These are phyloP conservation scores for Asteroscopus sphinx DNA, from an alignment of 2,888 invertebrate species.

Conservation along the genomic window DNA sequence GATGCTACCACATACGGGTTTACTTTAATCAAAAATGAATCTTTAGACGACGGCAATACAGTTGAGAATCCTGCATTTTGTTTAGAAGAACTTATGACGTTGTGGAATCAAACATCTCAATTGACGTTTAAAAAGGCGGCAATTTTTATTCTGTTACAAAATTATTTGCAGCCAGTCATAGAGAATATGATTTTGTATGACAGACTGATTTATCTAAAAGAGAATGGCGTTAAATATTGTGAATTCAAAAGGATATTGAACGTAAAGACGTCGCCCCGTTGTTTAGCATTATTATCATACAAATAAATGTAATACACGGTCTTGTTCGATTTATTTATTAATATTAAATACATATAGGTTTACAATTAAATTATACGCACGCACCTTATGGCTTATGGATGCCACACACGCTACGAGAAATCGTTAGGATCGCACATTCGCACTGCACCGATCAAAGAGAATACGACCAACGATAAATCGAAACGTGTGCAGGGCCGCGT, in stretches of 20 bases:
- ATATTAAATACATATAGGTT: too few relatives aligned
- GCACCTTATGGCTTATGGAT: too few relatives aligned
- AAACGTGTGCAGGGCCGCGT: too few relatives aligned
- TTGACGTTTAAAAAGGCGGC: slow-evolving; percentile 71
- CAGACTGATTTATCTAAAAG: slow-evolving; percentile 76
- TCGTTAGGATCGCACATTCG: too few relatives aligned
- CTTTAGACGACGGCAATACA: slow-evolving; percentile 5
- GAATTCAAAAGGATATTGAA: slow-evolving; percentile 90
- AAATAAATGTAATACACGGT: slow-evolving; percentile 72
- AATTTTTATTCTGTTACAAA: slow-evolving; percentile 78
- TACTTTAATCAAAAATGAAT: slow-evolving; percentile 57
- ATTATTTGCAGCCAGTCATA: slow-evolving; percentile 74
- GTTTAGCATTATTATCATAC: slow-evolving; percentile 90
- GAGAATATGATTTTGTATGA: slow-evolving; percentile 82
- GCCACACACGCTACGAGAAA: too few relatives aligned
- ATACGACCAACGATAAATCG: too few relatives aligned
- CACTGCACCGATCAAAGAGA: too few relatives aligned
- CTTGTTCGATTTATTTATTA: too few relatives aligned
- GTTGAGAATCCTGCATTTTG: slow-evolving; percentile 58
- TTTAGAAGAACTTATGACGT: slow-evolving; percentile 65
- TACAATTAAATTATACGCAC: too few relatives aligned
- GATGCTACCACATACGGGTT: slow-evolving; percentile 72
- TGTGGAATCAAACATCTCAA: slow-evolving; percentile 71
- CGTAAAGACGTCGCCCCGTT: slow-evolving; percentile 91
- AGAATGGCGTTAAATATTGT: slow-evolving; percentile 72